These are phyloP conservation scores for Tychaedon coryphoeus DNA, from an alignment of 2,113 vertebrate genomes.

Conservation along the genomic window DNA sequence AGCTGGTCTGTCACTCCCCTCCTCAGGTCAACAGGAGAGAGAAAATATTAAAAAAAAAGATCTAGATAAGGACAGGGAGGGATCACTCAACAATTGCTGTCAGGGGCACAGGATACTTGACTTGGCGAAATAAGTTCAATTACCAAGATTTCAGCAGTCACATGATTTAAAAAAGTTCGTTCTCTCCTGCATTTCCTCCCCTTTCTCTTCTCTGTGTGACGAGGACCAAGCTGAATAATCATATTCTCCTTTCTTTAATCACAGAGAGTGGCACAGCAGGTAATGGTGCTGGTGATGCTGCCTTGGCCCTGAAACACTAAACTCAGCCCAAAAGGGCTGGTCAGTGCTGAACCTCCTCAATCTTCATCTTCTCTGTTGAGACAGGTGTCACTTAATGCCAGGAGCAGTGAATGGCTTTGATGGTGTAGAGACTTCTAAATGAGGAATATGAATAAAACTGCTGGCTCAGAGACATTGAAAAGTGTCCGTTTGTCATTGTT, in stretches of 20 bases:
- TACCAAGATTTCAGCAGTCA: neutral
- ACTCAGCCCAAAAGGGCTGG: neutral
- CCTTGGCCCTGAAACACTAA: neutral
- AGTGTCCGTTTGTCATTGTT: neutral
- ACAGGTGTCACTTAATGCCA: neutral
- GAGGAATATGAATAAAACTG: neutral
- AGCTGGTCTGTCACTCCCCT: neutral
- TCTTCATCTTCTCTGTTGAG: neutral
- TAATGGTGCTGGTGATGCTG: neutral
- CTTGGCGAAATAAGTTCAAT: neutral
- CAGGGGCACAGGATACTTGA: neutral
- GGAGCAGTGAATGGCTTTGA: neutral
- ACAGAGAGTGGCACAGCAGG: neutral
- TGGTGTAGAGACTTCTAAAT: neutral
- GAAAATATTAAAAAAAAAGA: neutral
- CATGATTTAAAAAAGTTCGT: neutral
- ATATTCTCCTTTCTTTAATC: neutral
- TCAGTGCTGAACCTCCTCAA: neutral
- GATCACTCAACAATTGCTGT: neutral
- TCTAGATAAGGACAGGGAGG: neutral
- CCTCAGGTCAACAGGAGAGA: neutral
- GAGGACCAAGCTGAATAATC: neutral
- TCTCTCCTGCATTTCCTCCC: neutral
- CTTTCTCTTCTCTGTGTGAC: neutral
- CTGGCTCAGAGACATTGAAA: neutral